These are phyloP conservation scores for Pterophyllum scalare DNA, from an alignment of 2,113 vertebrate species.

Conservation along the genomic window DNA sequence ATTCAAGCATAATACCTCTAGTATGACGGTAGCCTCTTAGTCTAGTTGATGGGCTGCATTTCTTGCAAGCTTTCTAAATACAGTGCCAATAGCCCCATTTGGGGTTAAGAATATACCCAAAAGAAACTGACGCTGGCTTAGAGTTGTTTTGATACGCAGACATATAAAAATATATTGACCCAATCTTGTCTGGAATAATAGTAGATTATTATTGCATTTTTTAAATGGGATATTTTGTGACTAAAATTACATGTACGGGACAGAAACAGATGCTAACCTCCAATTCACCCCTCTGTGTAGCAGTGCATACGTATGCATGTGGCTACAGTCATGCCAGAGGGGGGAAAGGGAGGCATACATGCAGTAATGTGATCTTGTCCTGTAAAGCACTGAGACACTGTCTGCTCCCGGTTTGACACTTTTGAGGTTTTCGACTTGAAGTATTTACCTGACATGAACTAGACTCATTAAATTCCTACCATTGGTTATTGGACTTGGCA, in stretches of 20 bases:
- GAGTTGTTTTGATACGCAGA: slow-evolving; percentile 10
- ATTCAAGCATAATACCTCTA: not conserved
- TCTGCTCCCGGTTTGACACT: slow-evolving; percentile 63
- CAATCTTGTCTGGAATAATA: slow-evolving; percentile 45
- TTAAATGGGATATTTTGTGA: slow-evolving; percentile 35
- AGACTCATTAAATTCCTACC: slow-evolving; percentile 64
- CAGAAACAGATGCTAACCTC: slow-evolving; percentile 56
- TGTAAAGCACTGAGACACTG: slow-evolving; percentile 65
- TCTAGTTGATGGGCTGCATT: not conserved
- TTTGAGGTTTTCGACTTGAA: slow-evolving; percentile 69
- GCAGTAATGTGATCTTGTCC: slow-evolving; percentile 59
- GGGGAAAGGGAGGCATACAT: slow-evolving; percentile 30
- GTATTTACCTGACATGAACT: slow-evolving; percentile 71
- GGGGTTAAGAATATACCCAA: not conserved
- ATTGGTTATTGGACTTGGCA: slow-evolving; percentile 57
- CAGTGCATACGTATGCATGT: slow-evolving; percentile 40
- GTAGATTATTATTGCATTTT: slow-evolving; percentile 39
- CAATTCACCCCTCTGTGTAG: slow-evolving; percentile 52
- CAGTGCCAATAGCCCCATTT: slow-evolving; percentile 4
- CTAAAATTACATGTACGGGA: slow-evolving; percentile 43
- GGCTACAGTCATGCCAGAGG: slow-evolving; percentile 41
- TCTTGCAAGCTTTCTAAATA: slow-evolving; percentile 7
- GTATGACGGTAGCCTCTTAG: not conserved
- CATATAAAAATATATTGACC: slow-evolving; percentile 63
- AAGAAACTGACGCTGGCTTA: slow-evolving; percentile 12